Percentiles rank a stretch among this genome's conserved stretches.
These are phyloP conservation scores for Garrulus glandarius DNA, from an alignment of 2,797 vertebrate genomes.

Conservation along the genomic window DNA sequence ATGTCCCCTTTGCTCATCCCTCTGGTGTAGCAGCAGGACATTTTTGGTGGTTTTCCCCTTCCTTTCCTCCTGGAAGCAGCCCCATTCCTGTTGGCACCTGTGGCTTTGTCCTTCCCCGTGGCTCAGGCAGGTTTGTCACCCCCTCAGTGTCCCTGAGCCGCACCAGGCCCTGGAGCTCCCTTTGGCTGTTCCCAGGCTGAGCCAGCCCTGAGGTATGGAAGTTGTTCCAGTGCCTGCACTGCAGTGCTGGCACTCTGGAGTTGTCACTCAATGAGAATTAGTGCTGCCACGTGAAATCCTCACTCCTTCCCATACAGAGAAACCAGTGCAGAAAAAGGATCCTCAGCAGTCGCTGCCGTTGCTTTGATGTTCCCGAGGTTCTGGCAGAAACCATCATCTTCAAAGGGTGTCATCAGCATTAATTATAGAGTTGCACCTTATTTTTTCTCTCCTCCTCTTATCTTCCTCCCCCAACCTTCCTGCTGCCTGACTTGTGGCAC, in stretches of 20 bases:
- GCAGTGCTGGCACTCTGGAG: background rate
- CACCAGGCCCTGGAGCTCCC: background rate
- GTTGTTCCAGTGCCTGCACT: background rate
- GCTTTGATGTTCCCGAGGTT: slow-evolving; percentile 11
- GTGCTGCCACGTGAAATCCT: background rate
- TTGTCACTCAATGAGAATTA: background rate
- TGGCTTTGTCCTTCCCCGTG: background rate
- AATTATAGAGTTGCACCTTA: background rate
- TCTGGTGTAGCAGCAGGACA: background rate
- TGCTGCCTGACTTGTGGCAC: background rate
- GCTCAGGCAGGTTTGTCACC: background rate
- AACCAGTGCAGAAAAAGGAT: background rate
- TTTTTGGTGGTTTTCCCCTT: rapidly evolving
- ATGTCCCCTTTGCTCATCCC: background rate
- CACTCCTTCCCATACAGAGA: background rate
- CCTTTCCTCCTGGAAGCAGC: background rate
- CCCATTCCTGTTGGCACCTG: background rate
- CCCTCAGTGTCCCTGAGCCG: background rate
- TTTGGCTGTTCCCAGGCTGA: background rate
- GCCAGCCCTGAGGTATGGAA: background rate
- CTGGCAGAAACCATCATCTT: background rate
- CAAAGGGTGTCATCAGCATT: background rate
- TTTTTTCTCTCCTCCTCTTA: background rate
- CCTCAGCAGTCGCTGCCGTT: rapidly evolving
- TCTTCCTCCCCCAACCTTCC: background rate